Base-by-base conservation (phyloP, 92 coral and sea anemone genomes). In the Bergia puertoricense region DNA sequence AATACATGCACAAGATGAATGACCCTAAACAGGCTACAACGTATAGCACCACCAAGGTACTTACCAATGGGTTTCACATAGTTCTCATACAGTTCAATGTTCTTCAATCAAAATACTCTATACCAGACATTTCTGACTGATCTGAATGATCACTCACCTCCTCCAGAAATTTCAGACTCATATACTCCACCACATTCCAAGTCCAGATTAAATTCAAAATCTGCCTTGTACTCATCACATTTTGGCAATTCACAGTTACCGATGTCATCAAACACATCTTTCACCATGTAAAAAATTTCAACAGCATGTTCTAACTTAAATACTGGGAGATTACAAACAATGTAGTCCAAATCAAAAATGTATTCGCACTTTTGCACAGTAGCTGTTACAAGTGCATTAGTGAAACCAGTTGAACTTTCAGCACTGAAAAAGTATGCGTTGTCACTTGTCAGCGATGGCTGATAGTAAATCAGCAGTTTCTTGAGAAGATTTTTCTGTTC, bases 271-370 rank as follows among this genome's bases (percentile, higher is more conserved):
- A 87, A 87, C 10, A 81, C 88, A 57, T 93, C 95, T 37, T 71
- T 85, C 45, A 90, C 6, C 88, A 91, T 93, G 8, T 48, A 85
- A 50, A 91, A 42, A 51, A 93, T 93, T 45, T 93, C 93, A 71
- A 78, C 45, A 39, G 69, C 89, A 86, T 78, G 85, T 23, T 36
- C 42, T 54, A 16, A 8, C 65, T 80, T 86, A 73, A 76, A 86
- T n/a, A 86, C 89, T 40, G 85, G 85, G 9, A 78, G 76, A 39
- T 57, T 85, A 38, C 57, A 77, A 20, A 87, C 45, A 40, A 78
- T 44, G 41, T 59, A 74, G 42, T 59, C 65, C 36, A 77, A 71
- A 77, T 73, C 42, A 79, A 87, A 86, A 51, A 87, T 39, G 37
- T 39, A 87, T 37, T 78, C 30, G 76, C 85, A 78, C 42, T 57